Percentiles rank a stretch among this genome's conserved stretches.
These are phyloP conservation scores for Balearica regulorum DNA, from an alignment of 2,797 vertebrate species.

Conservation along the genomic window DNA sequence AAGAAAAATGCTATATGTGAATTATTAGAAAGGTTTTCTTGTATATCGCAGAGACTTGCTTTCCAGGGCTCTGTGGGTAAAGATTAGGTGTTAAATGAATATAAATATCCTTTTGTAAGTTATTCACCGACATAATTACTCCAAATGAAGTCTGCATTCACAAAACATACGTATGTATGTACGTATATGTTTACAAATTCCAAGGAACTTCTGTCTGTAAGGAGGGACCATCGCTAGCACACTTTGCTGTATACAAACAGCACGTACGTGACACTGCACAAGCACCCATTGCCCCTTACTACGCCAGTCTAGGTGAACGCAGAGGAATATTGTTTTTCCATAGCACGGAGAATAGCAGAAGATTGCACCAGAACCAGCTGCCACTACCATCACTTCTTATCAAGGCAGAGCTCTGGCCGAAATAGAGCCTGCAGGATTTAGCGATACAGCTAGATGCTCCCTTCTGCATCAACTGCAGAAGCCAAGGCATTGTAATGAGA, in stretches of 20 bases:
- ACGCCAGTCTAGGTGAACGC: fast-evolving
- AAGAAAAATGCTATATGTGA: constrained; percentile 23
- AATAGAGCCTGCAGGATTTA: neutral
- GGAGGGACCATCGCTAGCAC: neutral
- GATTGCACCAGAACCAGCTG: neutral
- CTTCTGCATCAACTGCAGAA: neutral
- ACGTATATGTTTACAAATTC: neutral
- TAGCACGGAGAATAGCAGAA: neutral
- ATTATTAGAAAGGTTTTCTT: constrained; percentile 34
- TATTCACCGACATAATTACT: neutral
- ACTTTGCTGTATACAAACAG: neutral
- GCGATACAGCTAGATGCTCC: neutral
- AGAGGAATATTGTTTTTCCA: neutral
- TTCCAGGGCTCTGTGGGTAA: neutral
- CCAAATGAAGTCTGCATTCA: neutral
- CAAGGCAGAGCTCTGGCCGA: neutral
- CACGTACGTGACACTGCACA: fast-evolving
- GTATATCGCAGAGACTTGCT: neutral
- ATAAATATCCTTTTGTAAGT: neutral
- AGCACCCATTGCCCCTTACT: neutral
- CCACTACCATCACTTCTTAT: neutral
- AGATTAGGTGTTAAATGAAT: neutral
- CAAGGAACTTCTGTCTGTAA: neutral
- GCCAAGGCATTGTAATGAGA: neutral
- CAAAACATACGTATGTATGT: neutral